phyloP scores from a whole-genome alignment of 2,797 vertebrate species.

The Sebastes itinus region DNA sequence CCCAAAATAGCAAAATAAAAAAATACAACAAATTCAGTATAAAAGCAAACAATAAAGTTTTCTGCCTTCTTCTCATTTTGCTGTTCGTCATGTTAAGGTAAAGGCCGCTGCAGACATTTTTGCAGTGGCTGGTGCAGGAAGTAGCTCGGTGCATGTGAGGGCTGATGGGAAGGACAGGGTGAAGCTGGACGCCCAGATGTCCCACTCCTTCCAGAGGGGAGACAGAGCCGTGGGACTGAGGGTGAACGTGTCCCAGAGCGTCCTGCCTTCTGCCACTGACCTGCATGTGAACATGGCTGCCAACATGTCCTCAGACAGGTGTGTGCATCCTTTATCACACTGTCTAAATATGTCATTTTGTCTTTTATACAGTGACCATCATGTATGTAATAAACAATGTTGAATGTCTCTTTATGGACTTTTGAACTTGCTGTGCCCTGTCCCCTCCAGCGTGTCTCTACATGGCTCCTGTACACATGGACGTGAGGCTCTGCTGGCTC shows the following conservation, averaged over 20 bases:
- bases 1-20: neutral
- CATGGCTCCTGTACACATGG: constrained; percentile 76
- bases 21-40: no score
- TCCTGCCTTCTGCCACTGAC: constrained; percentile 66
- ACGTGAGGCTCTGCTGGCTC: constrained; percentile 60
- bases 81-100: constrained; percentile 69
- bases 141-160: constrained; percentile 76
- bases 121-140: constrained; percentile 51
- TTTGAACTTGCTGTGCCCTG: neutral
- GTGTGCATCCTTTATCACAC: constrained; percentile 46
- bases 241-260: constrained; percentile 77
- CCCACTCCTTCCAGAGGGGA: constrained; percentile 59
- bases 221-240: constrained; percentile 54
- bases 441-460: constrained; percentile 73
- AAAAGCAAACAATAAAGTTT: no score
- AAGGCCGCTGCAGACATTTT: constrained; percentile 64
- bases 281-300: constrained; percentile 75
- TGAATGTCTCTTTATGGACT: neutral
- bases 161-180: constrained; percentile 72
- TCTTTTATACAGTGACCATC: neutral
- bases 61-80: neutral
- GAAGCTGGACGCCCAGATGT: constrained; percentile 72
- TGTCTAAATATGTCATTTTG: neutral
- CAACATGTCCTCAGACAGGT: constrained; percentile 83
- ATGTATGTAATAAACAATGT: neutral